Conservation (phyloP, 2,113 vertebrate genomes). For the Oryzias javanicus region DNA sequence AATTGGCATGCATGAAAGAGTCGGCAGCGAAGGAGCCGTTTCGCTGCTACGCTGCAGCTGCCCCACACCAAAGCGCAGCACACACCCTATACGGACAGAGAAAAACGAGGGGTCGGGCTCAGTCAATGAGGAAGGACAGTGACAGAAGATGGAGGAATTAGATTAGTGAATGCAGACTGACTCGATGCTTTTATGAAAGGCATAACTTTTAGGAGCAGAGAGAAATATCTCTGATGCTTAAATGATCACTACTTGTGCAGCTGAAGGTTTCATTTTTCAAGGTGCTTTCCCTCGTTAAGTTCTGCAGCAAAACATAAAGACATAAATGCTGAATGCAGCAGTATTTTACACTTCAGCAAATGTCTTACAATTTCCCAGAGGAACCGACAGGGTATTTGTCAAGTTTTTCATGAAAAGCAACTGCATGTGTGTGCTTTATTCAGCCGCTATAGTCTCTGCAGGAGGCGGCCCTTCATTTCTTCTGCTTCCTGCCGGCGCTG, state of each 20-base stretch:
- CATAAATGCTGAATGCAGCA: constrained; percentile 14
- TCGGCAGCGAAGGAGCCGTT: constrained; percentile 44
- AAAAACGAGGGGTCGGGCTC: constrained; percentile 19
- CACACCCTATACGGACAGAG: constrained; percentile 31
- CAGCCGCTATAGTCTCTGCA: constrained; percentile 36
- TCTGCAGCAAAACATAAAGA: constrained; percentile 18
- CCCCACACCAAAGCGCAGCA: constrained; percentile 56
- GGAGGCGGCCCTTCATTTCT: constrained; percentile 30
- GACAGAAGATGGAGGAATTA: constrained; percentile 45
- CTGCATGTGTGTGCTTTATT: constrained; percentile 28
- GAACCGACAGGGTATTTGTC: background rate
- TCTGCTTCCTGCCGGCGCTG: constrained; percentile 24
- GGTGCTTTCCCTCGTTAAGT: constrained; percentile 22
- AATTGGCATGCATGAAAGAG: constrained; percentile 78
- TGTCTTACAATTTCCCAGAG: constrained; percentile 15
- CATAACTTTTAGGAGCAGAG: constrained; percentile 10
- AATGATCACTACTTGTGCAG: constrained; percentile 22
- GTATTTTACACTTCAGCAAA: constrained; percentile 32
- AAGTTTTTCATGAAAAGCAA: constrained; percentile 5
- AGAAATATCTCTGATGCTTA: constrained; percentile 30
- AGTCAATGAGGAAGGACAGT: constrained; percentile 50
- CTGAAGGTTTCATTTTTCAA: constrained; percentile 28
- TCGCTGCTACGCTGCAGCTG: constrained; percentile 65
- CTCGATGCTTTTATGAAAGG: constrained; percentile 18
- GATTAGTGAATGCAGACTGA: constrained; percentile 39